Evolutionary conservation across 2,113 vertebrate genomes (phyloP), one percentile per base, ranked within the genome.

Genomic region (Phoenicopterus ruber): DNA sequence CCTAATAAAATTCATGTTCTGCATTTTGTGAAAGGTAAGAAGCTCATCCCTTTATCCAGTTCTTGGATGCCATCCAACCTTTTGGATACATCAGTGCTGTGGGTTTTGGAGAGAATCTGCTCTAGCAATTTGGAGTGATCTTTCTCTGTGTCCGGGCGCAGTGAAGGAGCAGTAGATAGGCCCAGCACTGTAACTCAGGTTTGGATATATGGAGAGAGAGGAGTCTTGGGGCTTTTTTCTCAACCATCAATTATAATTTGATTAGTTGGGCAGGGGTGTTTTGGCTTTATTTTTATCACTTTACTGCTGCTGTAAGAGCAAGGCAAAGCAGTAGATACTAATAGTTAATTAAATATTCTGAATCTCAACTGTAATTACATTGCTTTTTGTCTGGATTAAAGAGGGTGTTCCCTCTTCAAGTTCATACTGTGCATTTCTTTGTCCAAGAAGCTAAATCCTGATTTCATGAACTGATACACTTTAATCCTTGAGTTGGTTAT

Each of bases 291-390:
- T 59, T 57, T 66, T 84, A 20, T 63, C 7, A 4, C 44, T 92
- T 94, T 54, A 17, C 29, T 83, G 82, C 81, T 78, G 28, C 88
- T 87, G 21, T 40, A 88, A 52, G 52, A 93, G 32, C 62, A 83
- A 82, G 57, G 36, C 50, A 91, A 69, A 89, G 50, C 40, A 82
- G 42, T 34, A n/a, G 42, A 13, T 88, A 81, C 47, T 86, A 83
- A 86, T 96, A 86, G 72, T 96, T 90, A 90, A 92, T 89, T 38
- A 61, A 59, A 59, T 46, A 32, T 52, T 93, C 28, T 82, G 58
- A 46, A 36, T 78, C 32, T 70, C 59, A 72, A 3, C 29, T 1
- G 1, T 67, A 82, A 62, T 78, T 1, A 4, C 21, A 10, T 61
- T 54, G 42, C 40, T 36, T 89, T 96, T 92, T 84, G 47, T 78